phyloP scores from a whole-genome alignment of 2,113 vertebrate species.

The Rhipidura dahli region DNA sequence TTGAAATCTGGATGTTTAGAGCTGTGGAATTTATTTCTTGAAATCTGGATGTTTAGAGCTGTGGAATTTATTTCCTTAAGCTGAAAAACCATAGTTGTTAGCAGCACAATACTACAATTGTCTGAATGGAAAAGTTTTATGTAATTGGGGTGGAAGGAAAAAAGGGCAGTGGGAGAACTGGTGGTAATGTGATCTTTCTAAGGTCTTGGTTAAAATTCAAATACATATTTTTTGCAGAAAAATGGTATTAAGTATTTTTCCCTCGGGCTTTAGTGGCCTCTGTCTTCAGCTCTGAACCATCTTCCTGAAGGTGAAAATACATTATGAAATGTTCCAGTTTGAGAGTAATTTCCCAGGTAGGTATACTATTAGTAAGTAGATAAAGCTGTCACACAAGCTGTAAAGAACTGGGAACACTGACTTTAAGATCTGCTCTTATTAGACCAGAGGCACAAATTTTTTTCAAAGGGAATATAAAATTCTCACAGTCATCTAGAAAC shows the following conservation, averaged over 20 bases:
- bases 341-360: neutral
- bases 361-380: neutral
- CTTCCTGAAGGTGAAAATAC: neutral
- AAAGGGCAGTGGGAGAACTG: neutral
- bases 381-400: conserved; percentile 1
- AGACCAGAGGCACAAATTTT: neutral
- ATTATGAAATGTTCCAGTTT: neutral
- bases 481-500: neutral
- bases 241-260: neutral
- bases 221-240: neutral
- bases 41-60: neutral
- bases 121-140: neutral
- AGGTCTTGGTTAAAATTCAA: neutral
- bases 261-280: neutral
- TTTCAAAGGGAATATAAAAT: neutral
- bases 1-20: neutral
- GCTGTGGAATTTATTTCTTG: neutral
- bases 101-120: neutral
- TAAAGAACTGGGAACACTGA: neutral
- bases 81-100: neutral
- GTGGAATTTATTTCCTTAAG: neutral
- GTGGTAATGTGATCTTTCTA: neutral
- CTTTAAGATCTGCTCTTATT: neutral
- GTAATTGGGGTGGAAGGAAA: accelerated
- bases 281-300: neutral